These are phyloP conservation scores for Leptopilina clavipes DNA, from an alignment of 1,140 invertebrate genomes.

Conservation along the genomic window DNA sequence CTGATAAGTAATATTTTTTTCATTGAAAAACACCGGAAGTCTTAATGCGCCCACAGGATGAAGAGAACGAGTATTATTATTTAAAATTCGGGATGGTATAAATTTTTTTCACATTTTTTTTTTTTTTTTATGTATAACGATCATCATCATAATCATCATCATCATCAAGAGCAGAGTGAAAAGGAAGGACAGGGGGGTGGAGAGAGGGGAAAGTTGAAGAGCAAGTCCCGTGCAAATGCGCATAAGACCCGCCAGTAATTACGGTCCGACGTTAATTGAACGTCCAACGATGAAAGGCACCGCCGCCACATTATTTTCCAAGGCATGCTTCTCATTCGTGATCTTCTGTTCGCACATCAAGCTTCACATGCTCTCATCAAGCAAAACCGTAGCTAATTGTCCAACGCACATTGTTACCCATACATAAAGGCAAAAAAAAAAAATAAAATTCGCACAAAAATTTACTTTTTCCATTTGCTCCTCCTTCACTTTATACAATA, in stretches of 20 bases:
- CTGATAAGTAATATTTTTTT: no score
- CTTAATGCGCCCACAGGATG: no score
- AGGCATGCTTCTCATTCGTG: conserved; percentile 51
- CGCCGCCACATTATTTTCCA: conserved; percentile 52
- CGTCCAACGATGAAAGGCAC: conserved; percentile 54
- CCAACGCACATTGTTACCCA: conserved; percentile 48
- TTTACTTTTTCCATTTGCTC: no score
- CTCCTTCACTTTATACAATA: no score
- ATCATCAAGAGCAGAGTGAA: conserved; percentile 22
- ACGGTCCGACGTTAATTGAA: conserved; percentile 57
- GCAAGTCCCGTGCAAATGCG: conserved; percentile 52
- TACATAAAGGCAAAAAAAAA: no score
- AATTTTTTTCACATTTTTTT: conserved; percentile 15
- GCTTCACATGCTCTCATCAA: conserved; percentile 49
- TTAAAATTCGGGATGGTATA: conserved; percentile 1
- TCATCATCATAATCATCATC: conserved; percentile 6
- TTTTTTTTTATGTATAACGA: no score
- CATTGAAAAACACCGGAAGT: no score
- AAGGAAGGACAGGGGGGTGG: no score
- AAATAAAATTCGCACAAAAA: no score
- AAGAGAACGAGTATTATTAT: no score
- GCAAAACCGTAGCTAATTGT: conserved; percentile 53
- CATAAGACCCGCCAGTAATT: conserved; percentile 53
- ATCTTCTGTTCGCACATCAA: conserved; percentile 41
- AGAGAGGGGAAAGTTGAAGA: conserved; percentile 15